Percentiles rank a stretch among this genome's conserved stretches.
Evolutionary conservation across 2,797 vertebrate genomes (phyloP).

Genomic region (Orestias chungarensis): DNA sequence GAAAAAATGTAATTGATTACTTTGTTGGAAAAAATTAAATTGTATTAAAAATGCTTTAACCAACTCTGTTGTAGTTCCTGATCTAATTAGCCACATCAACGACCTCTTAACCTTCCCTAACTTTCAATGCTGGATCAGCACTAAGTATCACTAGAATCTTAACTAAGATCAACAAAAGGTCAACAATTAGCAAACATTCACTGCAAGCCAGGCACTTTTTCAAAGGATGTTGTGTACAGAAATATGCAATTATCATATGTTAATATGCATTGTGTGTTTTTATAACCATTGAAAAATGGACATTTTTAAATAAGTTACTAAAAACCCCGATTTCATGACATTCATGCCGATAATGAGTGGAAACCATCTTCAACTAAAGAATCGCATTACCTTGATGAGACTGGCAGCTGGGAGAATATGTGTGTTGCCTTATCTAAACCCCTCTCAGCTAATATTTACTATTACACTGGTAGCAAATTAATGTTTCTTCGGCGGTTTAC

Average conservation of each 20-base stretch:
- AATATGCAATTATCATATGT: too few species aligned
- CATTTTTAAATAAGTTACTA: background rate
- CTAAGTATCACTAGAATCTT: background rate
- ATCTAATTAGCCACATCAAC: background rate
- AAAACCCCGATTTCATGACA: background rate
- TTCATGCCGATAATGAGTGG: background rate
- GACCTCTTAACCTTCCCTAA: background rate
- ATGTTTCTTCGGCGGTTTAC: conserved; percentile 57
- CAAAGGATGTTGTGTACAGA: too few species aligned
- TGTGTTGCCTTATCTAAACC: conserved; percentile 55
- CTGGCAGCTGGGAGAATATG: conserved; percentile 35
- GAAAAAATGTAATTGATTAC: background rate
- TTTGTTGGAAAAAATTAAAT: background rate
- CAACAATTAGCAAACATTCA: too few species aligned
- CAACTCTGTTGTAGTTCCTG: background rate
- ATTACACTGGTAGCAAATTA: conserved; percentile 62
- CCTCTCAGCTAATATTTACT: conserved; percentile 67
- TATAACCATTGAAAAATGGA: background rate
- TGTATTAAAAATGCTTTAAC: background rate
- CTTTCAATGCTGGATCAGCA: background rate
- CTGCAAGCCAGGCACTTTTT: too few species aligned
- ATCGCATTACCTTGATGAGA: background rate
- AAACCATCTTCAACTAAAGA: background rate
- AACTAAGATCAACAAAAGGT: too few species aligned
- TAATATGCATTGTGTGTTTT: too few species aligned